Evolutionary conservation across 2,888 invertebrate genomes (phyloP).

Genomic region (Drosophila affinis): DNA sequence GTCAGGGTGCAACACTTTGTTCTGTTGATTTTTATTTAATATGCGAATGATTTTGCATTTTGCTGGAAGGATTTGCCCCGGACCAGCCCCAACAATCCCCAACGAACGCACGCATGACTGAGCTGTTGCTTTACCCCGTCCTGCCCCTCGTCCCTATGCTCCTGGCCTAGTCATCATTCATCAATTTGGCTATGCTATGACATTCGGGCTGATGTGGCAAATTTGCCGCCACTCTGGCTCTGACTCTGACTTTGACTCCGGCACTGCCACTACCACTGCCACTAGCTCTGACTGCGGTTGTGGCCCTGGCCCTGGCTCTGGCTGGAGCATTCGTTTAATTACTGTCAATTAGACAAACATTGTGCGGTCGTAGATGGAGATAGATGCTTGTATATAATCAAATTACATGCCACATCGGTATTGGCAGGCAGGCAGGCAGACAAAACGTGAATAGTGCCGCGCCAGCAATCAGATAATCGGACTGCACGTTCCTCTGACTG

Average conservation of each 20-base stretch:
- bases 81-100: constrained; percentile 26
- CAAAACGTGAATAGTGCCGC: constrained; percentile 31
- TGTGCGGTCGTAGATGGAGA: constrained; percentile 21
- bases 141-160: neutral
- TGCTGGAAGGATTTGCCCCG: constrained; percentile 11
- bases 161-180: constrained; percentile 57
- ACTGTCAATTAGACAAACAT: constrained; percentile 68
- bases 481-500: constrained; percentile 26
- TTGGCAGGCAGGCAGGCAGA: neutral
- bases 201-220: constrained; percentile 52
- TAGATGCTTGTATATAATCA: constrained; percentile 46
- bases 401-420: constrained; percentile 48
- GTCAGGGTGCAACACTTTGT: constrained; percentile 57
- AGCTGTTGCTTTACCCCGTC: constrained; percentile 22
- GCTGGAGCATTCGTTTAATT: constrained; percentile 53
- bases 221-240: constrained; percentile 23
- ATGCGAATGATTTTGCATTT: constrained; percentile 54
- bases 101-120: constrained; percentile 38
- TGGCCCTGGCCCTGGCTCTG: constrained; percentile 1
- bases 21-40: constrained; percentile 41
- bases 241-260: constrained; percentile 1
- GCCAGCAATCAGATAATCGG: constrained; percentile 55
- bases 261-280: neutral
- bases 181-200: constrained; percentile 48
- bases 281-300: neutral